Evolutionary conservation across 1,140 invertebrate genomes (phyloP).

Genomic region (Mycetomoellerius zeteki): DNA sequence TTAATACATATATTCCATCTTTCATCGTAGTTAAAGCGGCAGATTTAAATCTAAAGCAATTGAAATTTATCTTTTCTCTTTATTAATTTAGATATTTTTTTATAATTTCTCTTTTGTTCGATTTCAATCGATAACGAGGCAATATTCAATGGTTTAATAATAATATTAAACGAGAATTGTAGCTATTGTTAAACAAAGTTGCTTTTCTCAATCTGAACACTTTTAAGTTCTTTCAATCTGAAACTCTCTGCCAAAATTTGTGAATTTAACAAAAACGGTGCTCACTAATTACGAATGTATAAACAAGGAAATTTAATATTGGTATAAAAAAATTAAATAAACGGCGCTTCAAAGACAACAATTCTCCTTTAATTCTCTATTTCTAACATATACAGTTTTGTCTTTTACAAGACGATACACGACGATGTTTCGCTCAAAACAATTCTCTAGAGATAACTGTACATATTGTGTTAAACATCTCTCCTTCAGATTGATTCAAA

Average conservation of each 20-base stretch:
- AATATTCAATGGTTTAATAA: neutral
- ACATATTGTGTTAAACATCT: constrained; percentile 48
- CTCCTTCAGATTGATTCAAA: constrained; percentile 20
- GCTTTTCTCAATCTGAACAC: neutral
- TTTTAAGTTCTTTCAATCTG: neutral
- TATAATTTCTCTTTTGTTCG: neutral
- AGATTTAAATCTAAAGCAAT: constrained; percentile 1
- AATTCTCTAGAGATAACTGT: constrained; percentile 56
- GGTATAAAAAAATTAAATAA: constrained; percentile 22
- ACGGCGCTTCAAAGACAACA: constrained; percentile 51
- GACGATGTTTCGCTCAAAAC: constrained; percentile 41
- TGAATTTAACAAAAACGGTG: neutral
- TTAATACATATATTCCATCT: neutral
- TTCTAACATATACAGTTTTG: constrained; percentile 62
- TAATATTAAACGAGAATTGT: constrained; percentile 8
- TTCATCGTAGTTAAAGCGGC: neutral
- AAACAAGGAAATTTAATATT: constrained; percentile 1
- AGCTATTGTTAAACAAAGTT: neutral
- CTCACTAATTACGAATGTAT: neutral
- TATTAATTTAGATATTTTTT: neutral
- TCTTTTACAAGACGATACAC: constrained; percentile 48
- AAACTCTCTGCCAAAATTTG: too few species aligned
- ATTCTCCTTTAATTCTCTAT: constrained; percentile 60
- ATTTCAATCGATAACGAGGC: neutral
- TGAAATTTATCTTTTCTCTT: neutral